These are phyloP conservation scores for Chouioia cunea DNA, from an alignment of 2,888 invertebrate genomes.

Conservation along the genomic window DNA sequence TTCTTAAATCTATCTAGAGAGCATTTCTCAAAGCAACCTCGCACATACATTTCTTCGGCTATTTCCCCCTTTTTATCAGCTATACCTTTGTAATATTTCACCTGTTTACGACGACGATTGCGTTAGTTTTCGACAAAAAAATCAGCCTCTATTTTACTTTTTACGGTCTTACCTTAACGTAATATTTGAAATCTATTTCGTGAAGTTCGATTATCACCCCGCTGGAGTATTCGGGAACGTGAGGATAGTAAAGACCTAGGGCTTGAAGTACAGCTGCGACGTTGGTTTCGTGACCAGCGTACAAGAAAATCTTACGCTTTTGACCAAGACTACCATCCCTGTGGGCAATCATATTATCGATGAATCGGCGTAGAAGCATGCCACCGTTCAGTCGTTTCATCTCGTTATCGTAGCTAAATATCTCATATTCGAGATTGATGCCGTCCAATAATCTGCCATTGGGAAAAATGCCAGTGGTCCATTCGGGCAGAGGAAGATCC, in stretches of 20 bases:
- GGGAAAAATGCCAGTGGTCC: constrained; percentile 70
- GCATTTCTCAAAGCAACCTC: constrained; percentile 70
- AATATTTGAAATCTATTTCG: constrained; percentile 50
- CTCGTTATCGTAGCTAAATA: constrained; percentile 71
- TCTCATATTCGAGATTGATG: constrained; percentile 71
- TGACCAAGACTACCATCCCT: constrained; percentile 58
- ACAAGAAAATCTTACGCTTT: constrained; percentile 59
- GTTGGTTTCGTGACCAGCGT: constrained; percentile 59
- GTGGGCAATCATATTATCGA: constrained; percentile 50
- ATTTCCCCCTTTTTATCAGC: constrained; percentile 66
- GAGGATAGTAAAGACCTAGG: constrained; percentile 57
- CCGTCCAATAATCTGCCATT: constrained; percentile 71
- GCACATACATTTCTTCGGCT: constrained; percentile 66
- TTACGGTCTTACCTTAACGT: constrained; percentile 54
- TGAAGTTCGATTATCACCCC: constrained; percentile 59
- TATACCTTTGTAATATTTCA: constrained; percentile 55
- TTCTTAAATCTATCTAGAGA: constrained; percentile 69
- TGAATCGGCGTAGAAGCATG: constrained; percentile 49
- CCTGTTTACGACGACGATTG: background rate
- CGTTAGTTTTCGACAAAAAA: background rate
- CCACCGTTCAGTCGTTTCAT: constrained; percentile 72
- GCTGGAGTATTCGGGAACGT: constrained; percentile 56
- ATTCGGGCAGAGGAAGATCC: constrained; percentile 72
- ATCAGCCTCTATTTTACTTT: background rate
- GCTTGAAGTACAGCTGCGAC: constrained; percentile 58